Conservation (phyloP, 2,113 vertebrate species). For the Ellobius talpinus region DNA sequence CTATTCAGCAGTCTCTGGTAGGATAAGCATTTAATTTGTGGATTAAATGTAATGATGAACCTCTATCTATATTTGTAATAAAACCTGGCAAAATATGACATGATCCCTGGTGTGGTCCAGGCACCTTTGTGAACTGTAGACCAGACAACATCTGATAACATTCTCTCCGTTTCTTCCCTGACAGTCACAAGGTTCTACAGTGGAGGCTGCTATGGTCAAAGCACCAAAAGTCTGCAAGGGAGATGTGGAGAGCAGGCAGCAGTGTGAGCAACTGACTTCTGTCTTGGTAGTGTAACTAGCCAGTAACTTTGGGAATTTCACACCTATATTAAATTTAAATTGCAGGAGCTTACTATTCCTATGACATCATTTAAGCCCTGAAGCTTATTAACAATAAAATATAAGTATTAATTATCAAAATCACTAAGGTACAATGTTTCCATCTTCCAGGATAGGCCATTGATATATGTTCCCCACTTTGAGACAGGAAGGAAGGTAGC, state of each 20-base stretch:
- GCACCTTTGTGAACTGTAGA: not conserved
- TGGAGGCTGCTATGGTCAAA: rapidly evolving
- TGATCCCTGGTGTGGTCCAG: not conserved
- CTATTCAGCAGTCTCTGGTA: not conserved
- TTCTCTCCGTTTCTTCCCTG: not conserved
- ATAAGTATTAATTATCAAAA: conserved; percentile 51
- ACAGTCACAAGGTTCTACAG: not conserved
- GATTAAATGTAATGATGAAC: not conserved
- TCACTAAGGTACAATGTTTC: conserved; percentile 25
- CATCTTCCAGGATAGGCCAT: not conserved
- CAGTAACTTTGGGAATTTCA: conserved; percentile 36
- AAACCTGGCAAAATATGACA: not conserved
- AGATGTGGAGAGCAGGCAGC: not conserved
- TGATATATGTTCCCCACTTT: not conserved
- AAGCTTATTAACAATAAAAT: conserved; percentile 1
- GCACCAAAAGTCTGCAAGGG: not conserved
- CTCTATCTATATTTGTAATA: not conserved
- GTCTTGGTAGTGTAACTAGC: not conserved
- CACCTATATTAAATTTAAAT: not conserved
- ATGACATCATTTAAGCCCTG: not conserved
- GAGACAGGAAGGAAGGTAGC: not conserved
- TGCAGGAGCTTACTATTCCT: not conserved
- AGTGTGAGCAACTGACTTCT: not conserved
- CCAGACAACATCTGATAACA: not conserved
- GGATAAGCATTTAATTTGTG: not conserved